Evolutionary conservation across 2,113 vertebrate species (phyloP).

Genomic region (Cololabis saira): DNA sequence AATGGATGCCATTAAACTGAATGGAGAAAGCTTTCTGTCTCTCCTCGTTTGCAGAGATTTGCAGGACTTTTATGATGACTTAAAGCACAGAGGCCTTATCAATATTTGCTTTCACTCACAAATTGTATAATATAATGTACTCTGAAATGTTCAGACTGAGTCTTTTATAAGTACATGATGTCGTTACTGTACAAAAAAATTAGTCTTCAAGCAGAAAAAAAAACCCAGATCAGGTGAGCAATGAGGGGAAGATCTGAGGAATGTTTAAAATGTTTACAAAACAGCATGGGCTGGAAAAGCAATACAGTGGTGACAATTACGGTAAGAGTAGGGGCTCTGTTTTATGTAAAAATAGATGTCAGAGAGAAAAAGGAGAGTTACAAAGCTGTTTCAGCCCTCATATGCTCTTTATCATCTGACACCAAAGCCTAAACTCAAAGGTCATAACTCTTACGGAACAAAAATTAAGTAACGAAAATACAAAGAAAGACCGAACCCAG

Average conservation of each 20-base stretch:
- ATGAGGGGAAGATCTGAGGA: conserved; percentile 11
- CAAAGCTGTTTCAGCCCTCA: conserved; percentile 58
- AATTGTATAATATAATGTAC: conserved; percentile 18
- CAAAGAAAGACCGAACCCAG: conserved; percentile 5
- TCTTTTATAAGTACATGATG: conserved; percentile 35
- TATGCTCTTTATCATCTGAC: conserved; percentile 68
- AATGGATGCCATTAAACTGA: conserved; percentile 52
- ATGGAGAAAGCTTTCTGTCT: conserved; percentile 22
- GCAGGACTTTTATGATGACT: conserved; percentile 29
- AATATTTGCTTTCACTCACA: conserved; percentile 35
- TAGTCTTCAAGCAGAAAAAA: conserved; percentile 6
- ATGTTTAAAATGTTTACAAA: conserved; percentile 29
- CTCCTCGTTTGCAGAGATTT: conserved; percentile 26
- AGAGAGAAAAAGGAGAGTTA: conserved; percentile 59
- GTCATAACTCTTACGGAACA: conserved; percentile 39
- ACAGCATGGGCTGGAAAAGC: conserved; percentile 43
- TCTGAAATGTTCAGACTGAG: conserved; percentile 21
- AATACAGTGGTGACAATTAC: conserved; percentile 62
- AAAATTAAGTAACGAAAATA: conserved; percentile 36
- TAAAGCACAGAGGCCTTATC: conserved; percentile 36
- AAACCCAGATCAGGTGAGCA: conserved; percentile 13
- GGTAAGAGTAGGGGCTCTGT: conserved; percentile 34
- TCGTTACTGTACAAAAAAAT: conserved; percentile 12
- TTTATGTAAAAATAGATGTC: conserved; percentile 64
- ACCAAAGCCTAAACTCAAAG: conserved; percentile 32